These are phyloP conservation scores for Cyphomyrmex costatus DNA, from an alignment of 1,140 invertebrate species.

Conservation along the genomic window DNA sequence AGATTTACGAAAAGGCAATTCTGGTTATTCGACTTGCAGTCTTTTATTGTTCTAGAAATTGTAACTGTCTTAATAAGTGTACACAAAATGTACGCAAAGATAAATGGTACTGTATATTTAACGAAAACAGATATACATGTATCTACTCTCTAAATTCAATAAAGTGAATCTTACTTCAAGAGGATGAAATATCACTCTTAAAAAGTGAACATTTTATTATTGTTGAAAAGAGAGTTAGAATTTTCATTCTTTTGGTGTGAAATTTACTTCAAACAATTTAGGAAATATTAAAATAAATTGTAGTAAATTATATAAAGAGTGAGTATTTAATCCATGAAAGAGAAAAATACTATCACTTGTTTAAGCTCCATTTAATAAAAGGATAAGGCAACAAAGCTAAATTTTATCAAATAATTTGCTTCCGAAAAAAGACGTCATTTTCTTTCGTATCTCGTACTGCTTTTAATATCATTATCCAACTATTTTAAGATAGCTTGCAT, in stretches of 20 bases:
- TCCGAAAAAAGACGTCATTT: not conserved
- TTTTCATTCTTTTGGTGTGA: too few relatives aligned
- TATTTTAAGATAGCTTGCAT: conserved; percentile 1
- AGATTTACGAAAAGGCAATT: not conserved
- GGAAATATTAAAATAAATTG: not conserved
- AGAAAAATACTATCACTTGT: not conserved
- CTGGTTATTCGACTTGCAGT: not conserved
- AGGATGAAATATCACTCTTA: too few relatives aligned
- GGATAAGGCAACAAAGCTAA: not conserved
- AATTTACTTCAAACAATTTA: too few relatives aligned
- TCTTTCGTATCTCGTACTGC: not conserved
- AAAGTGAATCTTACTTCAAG: too few relatives aligned
- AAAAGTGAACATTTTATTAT: too few relatives aligned
- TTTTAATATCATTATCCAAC: not conserved
- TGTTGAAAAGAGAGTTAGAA: too few relatives aligned
- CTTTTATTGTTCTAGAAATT: not conserved
- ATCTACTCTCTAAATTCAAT: too few relatives aligned
- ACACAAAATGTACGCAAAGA: not conserved
- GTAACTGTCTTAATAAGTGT: not conserved
- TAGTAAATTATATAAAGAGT: not conserved
- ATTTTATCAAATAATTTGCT: not conserved
- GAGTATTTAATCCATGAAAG: not conserved
- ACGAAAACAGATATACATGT: not conserved
- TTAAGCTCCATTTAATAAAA: not conserved
- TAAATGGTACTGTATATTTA: not conserved